Evolutionary conservation across 2,797 vertebrate genomes (phyloP), one percentile per base, ranked within the genome.

Genomic region (Smutsia gigantea): DNA sequence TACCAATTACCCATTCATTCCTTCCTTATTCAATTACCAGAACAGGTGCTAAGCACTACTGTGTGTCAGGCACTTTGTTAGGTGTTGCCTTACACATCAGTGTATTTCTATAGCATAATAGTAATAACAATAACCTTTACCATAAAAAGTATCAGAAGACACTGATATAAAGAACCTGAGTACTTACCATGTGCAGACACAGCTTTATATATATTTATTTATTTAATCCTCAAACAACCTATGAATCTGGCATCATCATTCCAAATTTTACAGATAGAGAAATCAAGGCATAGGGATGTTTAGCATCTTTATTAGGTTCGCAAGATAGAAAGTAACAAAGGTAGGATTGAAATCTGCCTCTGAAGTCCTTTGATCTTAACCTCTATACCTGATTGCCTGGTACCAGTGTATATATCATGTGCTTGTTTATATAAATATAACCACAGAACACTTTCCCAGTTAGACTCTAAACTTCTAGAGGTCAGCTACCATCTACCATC

Each of bases 171-270:
- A 39, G 39, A 39, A 39, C 39, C 39, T 39, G 39, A 59, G 19
- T 5, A n/a, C 25, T 94, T 49, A 63, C 3, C 61, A 27, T 34
- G 6, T 87, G 17, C 14, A 90, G 39, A 12, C 29, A 25, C 53
- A 74, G n/a, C 34, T 68, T 90, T 90, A n/a, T 4, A 34, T 82
- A 25, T 29, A 79, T 78, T 84, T 31, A 31, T 75, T 55, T 61
- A 95, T 86, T 94, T 91, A 85, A 78, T 74, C 25, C 18, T 77
- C 77, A 90, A 77, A 61, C 49, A 81, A 37, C 17, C 21, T 78
- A 49, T 85, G 66, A 68, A 68, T 57, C 53, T 84, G 82, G 51
- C 53, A 55, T 82, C 77, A 21, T 87, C 64, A 27, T 81, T 51
- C 13, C 5, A 19, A 3, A 86, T 81, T 83, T 93, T 78, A 81